phyloP scores from a whole-genome alignment of 2,113 vertebrate genomes.

The Toxostoma redivivum region DNA sequence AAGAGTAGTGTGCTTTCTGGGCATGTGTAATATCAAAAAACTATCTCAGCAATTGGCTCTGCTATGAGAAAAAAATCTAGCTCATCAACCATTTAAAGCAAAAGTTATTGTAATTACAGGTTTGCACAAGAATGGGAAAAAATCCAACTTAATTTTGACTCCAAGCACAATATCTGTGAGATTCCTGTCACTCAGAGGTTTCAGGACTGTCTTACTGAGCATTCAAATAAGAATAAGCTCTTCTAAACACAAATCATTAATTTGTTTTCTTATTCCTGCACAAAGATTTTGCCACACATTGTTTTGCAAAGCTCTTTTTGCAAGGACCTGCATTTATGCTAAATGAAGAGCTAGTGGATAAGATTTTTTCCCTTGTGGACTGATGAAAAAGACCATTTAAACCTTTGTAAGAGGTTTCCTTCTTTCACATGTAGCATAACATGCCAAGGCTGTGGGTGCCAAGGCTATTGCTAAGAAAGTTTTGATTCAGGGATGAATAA shows the following conservation, averaged over 20 bases:
- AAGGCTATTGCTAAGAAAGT: not conserved
- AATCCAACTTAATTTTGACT: not conserved
- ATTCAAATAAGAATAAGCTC: not conserved
- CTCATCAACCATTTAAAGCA: not conserved
- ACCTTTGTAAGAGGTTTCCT: not conserved
- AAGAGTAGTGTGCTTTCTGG: not conserved
- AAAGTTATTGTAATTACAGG: not conserved
- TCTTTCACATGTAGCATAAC: not conserved
- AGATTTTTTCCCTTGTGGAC: not conserved
- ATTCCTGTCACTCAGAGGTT: not conserved
- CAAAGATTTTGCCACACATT: not conserved
- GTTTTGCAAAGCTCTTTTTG: not conserved
- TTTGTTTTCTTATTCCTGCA: not conserved
- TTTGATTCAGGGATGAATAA: not conserved
- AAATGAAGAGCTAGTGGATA: not conserved
- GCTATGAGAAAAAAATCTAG: not conserved
- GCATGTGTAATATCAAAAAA: not conserved
- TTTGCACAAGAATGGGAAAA: not conserved
- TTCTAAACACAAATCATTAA: not conserved
- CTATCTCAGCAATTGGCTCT: not conserved
- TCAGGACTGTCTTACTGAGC: not conserved
- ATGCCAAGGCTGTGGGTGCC: not conserved
- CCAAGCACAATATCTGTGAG: not conserved
- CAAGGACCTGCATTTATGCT: not conserved
- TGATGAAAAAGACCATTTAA: not conserved